phyloP scores from a whole-genome alignment of 2,888 invertebrate species.

The Orgyia antiqua region DNA sequence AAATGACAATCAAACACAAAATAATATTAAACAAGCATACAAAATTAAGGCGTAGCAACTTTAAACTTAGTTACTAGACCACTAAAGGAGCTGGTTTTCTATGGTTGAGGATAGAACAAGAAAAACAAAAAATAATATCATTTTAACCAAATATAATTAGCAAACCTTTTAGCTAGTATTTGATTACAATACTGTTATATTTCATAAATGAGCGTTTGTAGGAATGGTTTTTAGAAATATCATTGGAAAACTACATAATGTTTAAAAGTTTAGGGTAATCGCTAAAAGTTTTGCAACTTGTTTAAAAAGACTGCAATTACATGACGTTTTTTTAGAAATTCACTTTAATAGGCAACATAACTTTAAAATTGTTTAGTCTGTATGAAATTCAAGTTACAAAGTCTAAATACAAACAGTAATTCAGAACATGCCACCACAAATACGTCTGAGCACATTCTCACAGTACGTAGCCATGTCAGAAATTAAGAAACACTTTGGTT shows the following conservation, averaged over 20 bases:
- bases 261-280: background rate
- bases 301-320: slow-evolving; percentile 9
- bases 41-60: slow-evolving; percentile 34
- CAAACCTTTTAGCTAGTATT: slow-evolving; percentile 11
- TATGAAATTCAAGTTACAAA: slow-evolving; percentile 18
- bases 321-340: slow-evolving; percentile 9
- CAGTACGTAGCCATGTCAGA: slow-evolving; percentile 50
- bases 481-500: slow-evolving; percentile 33
- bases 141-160: slow-evolving; percentile 6
- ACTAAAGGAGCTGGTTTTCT: slow-evolving; percentile 16
- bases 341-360: slow-evolving; percentile 22
- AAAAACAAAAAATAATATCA: slow-evolving; percentile 4
- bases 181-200: no score
- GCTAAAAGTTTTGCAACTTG: slow-evolving; percentile 13
- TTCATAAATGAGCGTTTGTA: no score
- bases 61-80: slow-evolving; percentile 7
- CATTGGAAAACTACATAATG: no score
- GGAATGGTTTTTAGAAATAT: no score
- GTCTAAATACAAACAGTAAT: slow-evolving; percentile 29
- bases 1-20: slow-evolving; percentile 73
- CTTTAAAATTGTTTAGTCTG: slow-evolving; percentile 14
- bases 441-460: slow-evolving; percentile 55
- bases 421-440: slow-evolving; percentile 56
- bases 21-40: slow-evolving; percentile 59
- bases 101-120: slow-evolving; percentile 16